phyloP scores from a whole-genome alignment of 2,113 vertebrate species.

The Melanerpes formicivorus region DNA sequence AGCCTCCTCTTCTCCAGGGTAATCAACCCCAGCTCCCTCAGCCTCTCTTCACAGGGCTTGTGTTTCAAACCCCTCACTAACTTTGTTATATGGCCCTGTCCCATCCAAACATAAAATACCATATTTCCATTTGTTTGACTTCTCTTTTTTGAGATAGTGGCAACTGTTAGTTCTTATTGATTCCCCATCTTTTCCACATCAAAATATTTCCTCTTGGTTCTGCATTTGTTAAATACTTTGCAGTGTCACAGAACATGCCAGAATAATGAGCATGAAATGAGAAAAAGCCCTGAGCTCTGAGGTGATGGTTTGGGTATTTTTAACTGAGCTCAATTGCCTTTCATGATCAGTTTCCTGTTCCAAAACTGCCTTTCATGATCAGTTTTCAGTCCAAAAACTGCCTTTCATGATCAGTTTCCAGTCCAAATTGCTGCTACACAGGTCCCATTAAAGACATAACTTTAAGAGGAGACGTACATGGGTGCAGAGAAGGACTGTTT shows the following conservation, averaged over 20 bases:
- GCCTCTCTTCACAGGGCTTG: too few relatives aligned
- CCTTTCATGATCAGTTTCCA: not conserved
- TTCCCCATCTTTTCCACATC: not conserved
- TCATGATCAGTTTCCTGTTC: not conserved
- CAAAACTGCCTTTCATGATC: not conserved
- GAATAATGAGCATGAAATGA: not conserved
- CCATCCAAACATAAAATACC: not conserved
- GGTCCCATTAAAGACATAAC: not conserved
- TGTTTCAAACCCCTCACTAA: too few relatives aligned
- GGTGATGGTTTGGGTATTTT: not conserved
- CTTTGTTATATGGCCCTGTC: not conserved
- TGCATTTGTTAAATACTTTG: not conserved
- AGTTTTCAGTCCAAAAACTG: constrained; percentile 12
- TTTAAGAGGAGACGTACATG: not conserved
- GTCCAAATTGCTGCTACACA: not conserved
- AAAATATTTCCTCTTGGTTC: not conserved
- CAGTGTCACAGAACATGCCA: not conserved
- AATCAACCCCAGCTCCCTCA: too few relatives aligned
- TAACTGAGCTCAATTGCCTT: not conserved
- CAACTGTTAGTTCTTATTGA: not conserved
- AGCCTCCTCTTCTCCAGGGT: too few relatives aligned
- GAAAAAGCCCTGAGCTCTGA: not conserved
- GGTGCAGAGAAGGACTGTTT: not conserved
- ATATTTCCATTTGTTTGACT: not conserved
- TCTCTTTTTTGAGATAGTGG: not conserved